Conservation (phyloP, 2,797 vertebrate species). For the Sebastes hopkinsi region DNA sequence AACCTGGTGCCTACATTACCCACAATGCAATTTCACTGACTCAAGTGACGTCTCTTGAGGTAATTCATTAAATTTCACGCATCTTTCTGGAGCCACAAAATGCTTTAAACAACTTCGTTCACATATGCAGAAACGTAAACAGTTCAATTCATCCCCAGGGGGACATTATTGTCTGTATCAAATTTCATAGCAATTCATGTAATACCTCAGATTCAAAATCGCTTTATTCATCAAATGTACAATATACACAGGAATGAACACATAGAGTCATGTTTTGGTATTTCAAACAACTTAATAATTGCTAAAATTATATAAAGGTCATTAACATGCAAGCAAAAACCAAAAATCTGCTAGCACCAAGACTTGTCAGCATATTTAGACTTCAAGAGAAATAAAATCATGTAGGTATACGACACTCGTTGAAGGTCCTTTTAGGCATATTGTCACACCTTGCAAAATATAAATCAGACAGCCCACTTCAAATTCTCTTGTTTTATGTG, state of each 20-base stretch:
- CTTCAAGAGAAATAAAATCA: constrained; percentile 10
- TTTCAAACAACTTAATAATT: neutral
- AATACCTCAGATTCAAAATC: neutral
- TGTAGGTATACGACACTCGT: neutral
- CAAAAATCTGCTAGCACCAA: neutral
- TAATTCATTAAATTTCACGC: neutral
- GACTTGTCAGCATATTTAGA: constrained; percentile 29
- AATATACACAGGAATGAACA: neutral
- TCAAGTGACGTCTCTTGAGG: neutral
- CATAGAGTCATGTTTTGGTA: no score
- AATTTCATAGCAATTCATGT: neutral
- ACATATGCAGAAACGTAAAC: neutral
- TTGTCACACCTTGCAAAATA: constrained; percentile 49
- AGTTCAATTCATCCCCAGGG: neutral
- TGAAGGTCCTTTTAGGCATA: constrained; percentile 14
- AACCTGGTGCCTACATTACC: neutral
- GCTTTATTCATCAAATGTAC: neutral
- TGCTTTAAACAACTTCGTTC: neutral
- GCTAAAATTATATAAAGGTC: neutral
- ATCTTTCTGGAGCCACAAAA: neutral
- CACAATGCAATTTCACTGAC: neutral
- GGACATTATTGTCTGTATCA: neutral
- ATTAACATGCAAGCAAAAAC: neutral
- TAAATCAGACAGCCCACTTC: constrained; percentile 36
- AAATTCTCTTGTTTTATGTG: constrained; percentile 40